These are phyloP conservation scores for Acipenser oxyrinchus DNA, from an alignment of 2,797 vertebrate genomes.

Conservation along the genomic window DNA sequence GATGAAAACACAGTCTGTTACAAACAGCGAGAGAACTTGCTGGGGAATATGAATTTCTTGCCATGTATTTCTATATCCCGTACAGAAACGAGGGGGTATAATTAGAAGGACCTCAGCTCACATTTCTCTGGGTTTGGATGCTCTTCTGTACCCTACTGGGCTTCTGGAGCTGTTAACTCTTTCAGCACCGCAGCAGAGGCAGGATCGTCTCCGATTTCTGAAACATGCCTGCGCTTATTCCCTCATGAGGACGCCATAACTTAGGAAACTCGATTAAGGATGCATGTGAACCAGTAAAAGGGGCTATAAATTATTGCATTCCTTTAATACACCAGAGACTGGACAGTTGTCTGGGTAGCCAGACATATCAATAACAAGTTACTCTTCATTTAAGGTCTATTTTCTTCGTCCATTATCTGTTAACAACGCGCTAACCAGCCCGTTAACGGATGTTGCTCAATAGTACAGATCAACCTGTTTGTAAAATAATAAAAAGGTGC, in stretches of 20 bases:
- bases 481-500: no score
- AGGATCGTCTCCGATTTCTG: neutral
- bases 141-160: constrained; percentile 1
- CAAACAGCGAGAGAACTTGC: constrained; percentile 12
- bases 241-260: neutral
- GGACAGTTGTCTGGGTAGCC: no score
- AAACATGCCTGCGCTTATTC: neutral
- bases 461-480: no score
- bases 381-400: no score
- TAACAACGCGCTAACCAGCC: no score
- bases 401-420: no score
- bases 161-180: constrained; percentile 2
- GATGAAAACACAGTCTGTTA: constrained; percentile 5
- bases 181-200: neutral
- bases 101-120: constrained; percentile 49
- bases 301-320: neutral
- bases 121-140: constrained; percentile 21
- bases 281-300: neutral
- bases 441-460: no score
- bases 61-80: constrained; percentile 41
- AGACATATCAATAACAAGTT: no score
- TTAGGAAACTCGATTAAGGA: neutral
- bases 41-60: constrained; percentile 36
- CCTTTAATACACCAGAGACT: no score
- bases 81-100: constrained; percentile 29